Evolutionary conservation across 92 coral and sea anemone species (phyloP).

Genomic region (Epizoanthus ramosus): DNA sequence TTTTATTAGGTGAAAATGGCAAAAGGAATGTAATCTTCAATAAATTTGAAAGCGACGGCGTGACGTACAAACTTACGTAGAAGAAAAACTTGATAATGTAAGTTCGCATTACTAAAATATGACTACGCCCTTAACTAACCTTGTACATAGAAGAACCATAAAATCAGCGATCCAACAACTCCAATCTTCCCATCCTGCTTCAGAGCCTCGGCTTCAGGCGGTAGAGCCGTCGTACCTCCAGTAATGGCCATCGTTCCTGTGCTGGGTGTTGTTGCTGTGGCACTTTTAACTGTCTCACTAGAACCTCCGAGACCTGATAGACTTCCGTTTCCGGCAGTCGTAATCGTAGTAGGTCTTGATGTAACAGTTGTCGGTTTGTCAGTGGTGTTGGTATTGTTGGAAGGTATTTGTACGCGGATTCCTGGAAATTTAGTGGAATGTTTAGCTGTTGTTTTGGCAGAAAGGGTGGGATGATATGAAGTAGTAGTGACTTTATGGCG

Average conservation of each 20-base stretch:
- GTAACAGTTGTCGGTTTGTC: constrained; percentile 35
- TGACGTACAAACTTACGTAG: too few relatives aligned
- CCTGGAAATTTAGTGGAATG: constrained; percentile 43
- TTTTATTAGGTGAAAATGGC: too few relatives aligned
- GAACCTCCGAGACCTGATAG: background rate
- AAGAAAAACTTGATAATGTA: too few relatives aligned
- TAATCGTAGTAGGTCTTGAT: background rate
- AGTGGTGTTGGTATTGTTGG: constrained; percentile 42
- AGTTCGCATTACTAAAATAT: background rate
- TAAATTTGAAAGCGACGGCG: too few relatives aligned
- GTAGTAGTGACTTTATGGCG: background rate
- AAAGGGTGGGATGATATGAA: background rate
- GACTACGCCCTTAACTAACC: background rate
- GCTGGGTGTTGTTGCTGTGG: constrained; percentile 1
- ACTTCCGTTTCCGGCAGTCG: constrained; percentile 4
- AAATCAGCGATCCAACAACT: constrained; percentile 24
- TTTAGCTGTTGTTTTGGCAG: constrained; percentile 32
- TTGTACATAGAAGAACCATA: constrained; percentile 42
- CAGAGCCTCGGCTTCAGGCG: constrained; percentile 5
- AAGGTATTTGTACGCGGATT: constrained; percentile 17
- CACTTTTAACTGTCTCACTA: background rate
- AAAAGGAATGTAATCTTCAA: too few relatives aligned
- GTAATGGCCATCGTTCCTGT: constrained; percentile 9
- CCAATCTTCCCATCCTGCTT: constrained; percentile 22
- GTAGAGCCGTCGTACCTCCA: constrained; percentile 23